Evolutionary conservation across 2,113 vertebrate genomes (phyloP).

Genomic region (Oriolus oriolus): DNA sequence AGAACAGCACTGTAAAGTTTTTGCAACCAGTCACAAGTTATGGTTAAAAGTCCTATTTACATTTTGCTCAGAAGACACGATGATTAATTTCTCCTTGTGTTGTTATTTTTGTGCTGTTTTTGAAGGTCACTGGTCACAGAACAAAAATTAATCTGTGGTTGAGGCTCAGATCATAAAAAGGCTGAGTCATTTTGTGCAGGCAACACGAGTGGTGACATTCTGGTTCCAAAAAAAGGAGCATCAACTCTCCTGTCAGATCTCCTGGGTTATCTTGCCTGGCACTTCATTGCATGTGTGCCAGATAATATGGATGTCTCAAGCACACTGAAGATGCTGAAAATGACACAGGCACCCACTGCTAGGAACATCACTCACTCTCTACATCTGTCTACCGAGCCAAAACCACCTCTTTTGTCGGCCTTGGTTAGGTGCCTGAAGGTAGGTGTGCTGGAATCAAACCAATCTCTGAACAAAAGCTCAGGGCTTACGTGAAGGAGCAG

Average conservation of each 20-base stretch:
- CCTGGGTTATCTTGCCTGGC: background rate
- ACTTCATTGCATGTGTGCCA: fast-evolving
- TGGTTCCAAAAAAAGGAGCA: background rate
- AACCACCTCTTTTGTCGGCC: background rate
- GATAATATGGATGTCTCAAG: background rate
- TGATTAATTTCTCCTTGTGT: background rate
- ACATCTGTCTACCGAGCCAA: background rate
- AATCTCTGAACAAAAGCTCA: background rate
- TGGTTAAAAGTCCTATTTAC: background rate
- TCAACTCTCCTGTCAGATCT: background rate
- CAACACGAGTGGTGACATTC: background rate
- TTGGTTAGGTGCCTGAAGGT: background rate
- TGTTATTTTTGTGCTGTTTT: background rate
- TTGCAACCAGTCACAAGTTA: background rate
- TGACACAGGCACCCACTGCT: fast-evolving
- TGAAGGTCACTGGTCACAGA: background rate
- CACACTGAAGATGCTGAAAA: background rate
- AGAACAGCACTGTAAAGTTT: background rate
- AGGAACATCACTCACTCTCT: background rate
- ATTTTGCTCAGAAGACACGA: background rate
- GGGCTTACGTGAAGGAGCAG: fast-evolving
- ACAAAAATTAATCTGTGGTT: background rate
- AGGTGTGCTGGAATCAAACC: background rate
- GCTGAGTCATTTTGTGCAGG: background rate
- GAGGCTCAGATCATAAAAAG: background rate